These are phyloP conservation scores for Ataeniobius toweri DNA, from an alignment of 2,797 vertebrate genomes.

Conservation along the genomic window DNA sequence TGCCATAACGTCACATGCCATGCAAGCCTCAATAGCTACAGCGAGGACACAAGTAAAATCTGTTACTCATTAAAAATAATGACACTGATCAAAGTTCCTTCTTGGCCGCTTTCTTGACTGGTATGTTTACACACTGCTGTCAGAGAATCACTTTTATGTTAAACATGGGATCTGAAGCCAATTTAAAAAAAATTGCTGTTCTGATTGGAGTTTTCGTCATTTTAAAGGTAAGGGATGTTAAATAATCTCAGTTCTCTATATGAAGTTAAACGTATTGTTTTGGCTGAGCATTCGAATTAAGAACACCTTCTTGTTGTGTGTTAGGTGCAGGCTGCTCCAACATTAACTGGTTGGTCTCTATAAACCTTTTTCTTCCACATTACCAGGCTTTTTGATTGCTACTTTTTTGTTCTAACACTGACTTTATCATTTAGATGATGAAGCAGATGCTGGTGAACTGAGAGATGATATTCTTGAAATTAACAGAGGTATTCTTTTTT, in stretches of 20 bases:
- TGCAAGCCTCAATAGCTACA: background rate
- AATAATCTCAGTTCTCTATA: background rate
- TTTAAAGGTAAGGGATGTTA: constrained; percentile 59
- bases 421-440: constrained; percentile 57
- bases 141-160: constrained; percentile 14
- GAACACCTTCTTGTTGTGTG: constrained; percentile 16
- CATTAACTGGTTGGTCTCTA: constrained; percentile 51
- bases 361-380: background rate
- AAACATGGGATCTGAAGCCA: constrained; percentile 55
- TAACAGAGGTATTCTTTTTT: constrained; percentile 80
- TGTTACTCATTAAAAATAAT: constrained; percentile 55
- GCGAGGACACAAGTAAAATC: constrained; percentile 4
- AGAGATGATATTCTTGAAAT: constrained; percentile 87
- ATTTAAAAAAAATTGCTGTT: constrained; percentile 21
- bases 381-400: background rate
- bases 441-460: constrained; percentile 76
- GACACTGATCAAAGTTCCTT: constrained; percentile 70
- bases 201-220: constrained; percentile 52
- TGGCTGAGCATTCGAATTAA: background rate
- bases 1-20: background rate
- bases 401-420: constrained; percentile 1
- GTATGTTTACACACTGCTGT: constrained; percentile 18
- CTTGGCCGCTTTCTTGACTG: constrained; percentile 30
- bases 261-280: background rate
- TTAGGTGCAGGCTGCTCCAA: constrained; percentile 67